Base-by-base conservation (phyloP, 2,113 vertebrate species). In the Rattus rattus region DNA sequence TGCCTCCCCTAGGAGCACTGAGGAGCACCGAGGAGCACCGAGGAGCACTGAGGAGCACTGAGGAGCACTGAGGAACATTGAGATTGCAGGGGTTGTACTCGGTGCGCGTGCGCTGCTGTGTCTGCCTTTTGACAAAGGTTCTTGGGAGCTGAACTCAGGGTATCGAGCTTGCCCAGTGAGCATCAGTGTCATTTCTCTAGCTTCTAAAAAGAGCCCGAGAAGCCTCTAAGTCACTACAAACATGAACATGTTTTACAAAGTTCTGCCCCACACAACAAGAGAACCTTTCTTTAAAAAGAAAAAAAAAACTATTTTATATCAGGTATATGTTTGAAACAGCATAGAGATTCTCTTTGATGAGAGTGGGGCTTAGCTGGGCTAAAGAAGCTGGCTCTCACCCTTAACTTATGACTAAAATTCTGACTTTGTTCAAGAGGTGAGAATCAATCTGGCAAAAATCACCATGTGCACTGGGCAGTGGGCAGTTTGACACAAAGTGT, bases 381-480 rank as follows among this genome's bases (percentile, higher is more conserved):
- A 67, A 47, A 92, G 47, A 90, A 88, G 19, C 90, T 70, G 54
- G 16, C 73, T 88, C 91, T 81, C 65, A 93, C 88, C 36, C 95
- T 88, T 72, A 77, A 88, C 39, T 96, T 47, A 83, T 63, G 33
- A 86, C 94, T 72, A 77, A 54, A 90, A 95, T 73, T 80, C 84
- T 91, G 69, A 24, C 56, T 97, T 76, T 89, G 94, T 28, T 69
- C 79, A 87, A 59, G 61, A 95, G 83, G 91, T 17, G 59, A 95
- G 47, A 93, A 77, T 10, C 20, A 93, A 52, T 49, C 77, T 93
- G 79, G 20, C 94, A 73, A 93, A 28, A 24, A 28, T 0, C 20
- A 26, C 61, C 84, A 79, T 11, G 59, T 0, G 90, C 49, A 86
- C 33, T 7, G 33, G 89, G 93, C 83, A 52, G 67, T 1, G 56